phyloP scores from a whole-genome alignment of 2,888 invertebrate genomes.

The Globia sparganii region DNA sequence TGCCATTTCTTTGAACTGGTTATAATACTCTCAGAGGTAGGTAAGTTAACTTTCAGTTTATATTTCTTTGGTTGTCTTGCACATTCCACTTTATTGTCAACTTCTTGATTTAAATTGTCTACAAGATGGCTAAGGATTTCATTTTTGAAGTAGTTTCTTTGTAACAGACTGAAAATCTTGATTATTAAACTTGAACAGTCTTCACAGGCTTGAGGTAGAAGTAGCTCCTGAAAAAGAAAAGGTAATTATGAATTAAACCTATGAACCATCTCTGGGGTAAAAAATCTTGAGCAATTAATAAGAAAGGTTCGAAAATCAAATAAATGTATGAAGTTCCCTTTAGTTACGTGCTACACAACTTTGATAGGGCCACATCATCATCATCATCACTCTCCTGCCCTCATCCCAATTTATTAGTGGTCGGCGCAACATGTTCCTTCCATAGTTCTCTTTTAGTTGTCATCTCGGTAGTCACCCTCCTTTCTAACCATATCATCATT shows the following conservation, averaged over 20 bases:
- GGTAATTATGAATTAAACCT: background rate
- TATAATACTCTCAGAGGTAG: constrained; percentile 41
- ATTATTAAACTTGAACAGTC: constrained; percentile 71
- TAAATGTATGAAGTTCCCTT: background rate
- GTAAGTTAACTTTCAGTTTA: constrained; percentile 47
- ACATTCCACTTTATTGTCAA: constrained; percentile 43
- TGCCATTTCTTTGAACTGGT: constrained; percentile 11
- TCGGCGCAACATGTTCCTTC: too few species aligned
- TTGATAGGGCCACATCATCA: background rate
- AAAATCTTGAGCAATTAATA: background rate
- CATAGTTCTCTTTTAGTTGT: too few species aligned
- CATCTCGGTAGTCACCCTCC: background rate
- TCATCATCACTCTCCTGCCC: background rate
- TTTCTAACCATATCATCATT: background rate
- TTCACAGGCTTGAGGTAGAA: constrained; percentile 71
- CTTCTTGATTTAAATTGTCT: constrained; percentile 62
- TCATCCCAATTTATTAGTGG: background rate
- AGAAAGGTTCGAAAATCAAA: background rate
- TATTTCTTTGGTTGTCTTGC: constrained; percentile 43
- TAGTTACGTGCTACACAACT: background rate
- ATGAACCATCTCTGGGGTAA: background rate
- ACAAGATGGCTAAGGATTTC: constrained; percentile 52
- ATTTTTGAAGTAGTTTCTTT: constrained; percentile 65
- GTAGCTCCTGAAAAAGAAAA: constrained; percentile 72
- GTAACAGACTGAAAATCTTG: constrained; percentile 70